Percentiles rank a stretch among this genome's conserved stretches.
Conservation (phyloP, 2,888 invertebrate species). For the Drosophila greeni region DNA sequence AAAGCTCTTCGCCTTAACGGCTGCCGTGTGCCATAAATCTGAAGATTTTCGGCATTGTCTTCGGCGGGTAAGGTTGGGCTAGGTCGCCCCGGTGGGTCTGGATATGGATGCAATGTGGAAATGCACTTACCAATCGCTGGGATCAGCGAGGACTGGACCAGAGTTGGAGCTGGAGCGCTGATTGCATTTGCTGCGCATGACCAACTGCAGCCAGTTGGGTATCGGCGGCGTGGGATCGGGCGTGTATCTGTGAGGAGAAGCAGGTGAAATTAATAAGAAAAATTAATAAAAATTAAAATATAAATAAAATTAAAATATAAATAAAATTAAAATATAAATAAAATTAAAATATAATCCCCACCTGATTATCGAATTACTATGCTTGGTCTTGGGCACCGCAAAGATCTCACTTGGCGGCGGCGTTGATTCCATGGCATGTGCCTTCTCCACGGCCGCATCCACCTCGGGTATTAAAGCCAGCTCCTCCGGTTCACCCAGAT, state of each 20-base stretch:
- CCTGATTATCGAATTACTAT: slow-evolving; percentile 77
- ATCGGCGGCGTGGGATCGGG: slow-evolving; percentile 76
- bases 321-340: too few species aligned
- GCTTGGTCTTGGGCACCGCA: slow-evolving; percentile 74
- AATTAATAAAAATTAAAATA: too few species aligned
- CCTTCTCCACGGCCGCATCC: slow-evolving; percentile 65
- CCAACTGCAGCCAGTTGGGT: slow-evolving; percentile 79
- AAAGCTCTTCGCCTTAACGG: slow-evolving; percentile 55
- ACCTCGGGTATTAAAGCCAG: slow-evolving; percentile 69
- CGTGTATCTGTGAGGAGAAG: slow-evolving; percentile 69
- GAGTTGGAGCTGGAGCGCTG: slow-evolving; percentile 28
- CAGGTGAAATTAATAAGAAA: too few species aligned
- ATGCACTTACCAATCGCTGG: slow-evolving; percentile 61
- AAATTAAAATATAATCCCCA: slow-evolving; percentile 36
- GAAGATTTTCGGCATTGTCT: slow-evolving; percentile 44
- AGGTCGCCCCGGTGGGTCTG: slow-evolving; percentile 19
- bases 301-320: too few species aligned
- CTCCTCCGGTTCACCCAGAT: slow-evolving; percentile 51
- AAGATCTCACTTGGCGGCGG: slow-evolving; percentile 61
- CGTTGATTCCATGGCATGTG: slow-evolving; percentile 38
- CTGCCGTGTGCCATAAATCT: slow-evolving; percentile 70
- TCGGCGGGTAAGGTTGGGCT: slow-evolving; percentile 27
- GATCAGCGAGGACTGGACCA: slow-evolving; percentile 41
- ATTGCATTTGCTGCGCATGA: slow-evolving; percentile 78
- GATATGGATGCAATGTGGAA: slow-evolving; percentile 14